Base-by-base conservation (phyloP, 2,797 vertebrate genomes). In the Bovichtus variegatus region DNA sequence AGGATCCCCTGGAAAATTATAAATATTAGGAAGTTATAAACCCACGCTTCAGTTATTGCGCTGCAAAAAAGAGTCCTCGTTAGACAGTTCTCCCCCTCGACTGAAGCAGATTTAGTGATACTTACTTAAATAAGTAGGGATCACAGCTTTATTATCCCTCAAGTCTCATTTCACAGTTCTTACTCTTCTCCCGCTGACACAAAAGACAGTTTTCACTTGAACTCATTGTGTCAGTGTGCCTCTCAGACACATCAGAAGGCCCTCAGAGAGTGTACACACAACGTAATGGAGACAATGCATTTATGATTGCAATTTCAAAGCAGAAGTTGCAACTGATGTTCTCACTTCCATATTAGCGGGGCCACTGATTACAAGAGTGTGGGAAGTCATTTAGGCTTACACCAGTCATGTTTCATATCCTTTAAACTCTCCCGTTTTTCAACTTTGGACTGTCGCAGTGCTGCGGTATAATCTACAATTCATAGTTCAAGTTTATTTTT, bases 321-420 rank as follows among this genome's bases (percentile, higher is more conserved):
- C 74, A 88, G 89, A 90, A 90, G 90, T 85, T 71, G 27, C 41
- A 62, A 41, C 50, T 18, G 18, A 74, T 72, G 59, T 29, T 34
- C 16, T 46, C 50, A 89, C 76, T 86, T 82, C 83, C 75, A 83
- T 25, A 40, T 85, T 61, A 25, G 44, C 31, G 23, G 12, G 11
- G 6, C 7, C 2, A 6, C 2, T 16, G 34, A 25, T 60, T 68
- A 27, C 50, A 77, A 5, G 3, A 21, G 13, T 49, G 15, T 44
- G 60, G 80, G 83, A 91, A 87, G 76, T 87, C 50, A 58, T 31
- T 10, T 16, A 15, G 8, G 31, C 60, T 81, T 6, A 13, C 46
- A 8, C 1, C n/a, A 13, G 54, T 50, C 34, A 79, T 6, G 10
- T 53, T 71, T 87, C 61, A 55, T 49, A 74, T 78, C 62, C 41